phyloP scores from a whole-genome alignment of 2,113 vertebrate species.

The Potamarius usumacintae region DNA sequence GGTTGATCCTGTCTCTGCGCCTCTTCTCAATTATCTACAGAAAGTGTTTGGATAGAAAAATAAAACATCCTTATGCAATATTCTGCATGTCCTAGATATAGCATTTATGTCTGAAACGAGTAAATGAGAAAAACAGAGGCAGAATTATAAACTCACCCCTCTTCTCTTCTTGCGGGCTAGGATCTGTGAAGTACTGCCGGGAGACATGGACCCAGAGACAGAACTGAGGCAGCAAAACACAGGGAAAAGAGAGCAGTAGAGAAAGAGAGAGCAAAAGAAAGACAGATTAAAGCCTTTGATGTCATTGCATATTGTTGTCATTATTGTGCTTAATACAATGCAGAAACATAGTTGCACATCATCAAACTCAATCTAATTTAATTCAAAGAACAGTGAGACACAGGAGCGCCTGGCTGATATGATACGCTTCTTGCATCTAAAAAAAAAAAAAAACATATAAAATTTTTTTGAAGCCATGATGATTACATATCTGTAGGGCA shows the following conservation, averaged over 20 bases:
- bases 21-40: conserved; percentile 91
- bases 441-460: conserved; percentile 46
- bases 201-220: conserved; percentile 86
- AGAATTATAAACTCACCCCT: conserved; percentile 80
- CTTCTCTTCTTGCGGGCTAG: conserved; percentile 92
- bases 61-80: neutral
- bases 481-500: conserved; percentile 66
- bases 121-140: neutral
- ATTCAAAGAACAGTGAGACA: conserved; percentile 60
- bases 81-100: neutral
- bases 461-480: conserved; percentile 54
- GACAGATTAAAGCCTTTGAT: conserved; percentile 62
- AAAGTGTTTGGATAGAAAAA: conserved; percentile 11
- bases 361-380: conserved; percentile 71
- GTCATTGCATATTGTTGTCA: conserved; percentile 73
- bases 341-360: conserved; percentile 72
- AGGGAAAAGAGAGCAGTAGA: conserved; percentile 15
- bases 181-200: conserved; percentile 85
- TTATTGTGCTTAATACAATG: conserved; percentile 72
- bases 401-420: conserved; percentile 65
- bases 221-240: conserved; percentile 70
- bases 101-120: neutral
- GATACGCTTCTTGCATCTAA: conserved; percentile 64
- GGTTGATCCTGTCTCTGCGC: conserved; percentile 91
- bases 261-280: conserved; percentile 39